Conservation (phyloP, 2,797 vertebrate genomes). For the Ctenochaetus hawaiiensis region DNA sequence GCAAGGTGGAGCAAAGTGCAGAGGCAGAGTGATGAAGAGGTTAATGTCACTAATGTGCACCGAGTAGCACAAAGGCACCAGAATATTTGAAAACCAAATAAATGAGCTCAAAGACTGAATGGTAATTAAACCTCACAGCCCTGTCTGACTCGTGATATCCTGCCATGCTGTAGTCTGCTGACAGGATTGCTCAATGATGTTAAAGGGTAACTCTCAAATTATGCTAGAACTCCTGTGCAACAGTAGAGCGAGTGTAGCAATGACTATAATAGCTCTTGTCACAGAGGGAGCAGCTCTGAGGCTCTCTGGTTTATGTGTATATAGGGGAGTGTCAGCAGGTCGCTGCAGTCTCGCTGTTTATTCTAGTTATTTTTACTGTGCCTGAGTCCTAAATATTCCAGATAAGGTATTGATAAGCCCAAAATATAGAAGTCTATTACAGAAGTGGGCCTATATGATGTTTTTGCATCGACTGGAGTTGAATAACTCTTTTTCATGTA, state of each 20-base stretch:
- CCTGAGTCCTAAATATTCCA: not conserved
- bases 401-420: not conserved
- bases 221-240: not conserved
- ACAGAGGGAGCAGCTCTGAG: not conserved
- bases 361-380: not conserved
- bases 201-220: constrained; percentile 4
- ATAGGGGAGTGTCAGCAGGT: not conserved
- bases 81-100: not conserved
- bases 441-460: no score
- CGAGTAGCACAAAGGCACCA: not conserved
- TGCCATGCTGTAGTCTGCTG: constrained; percentile 1
- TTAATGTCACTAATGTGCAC: not conserved
- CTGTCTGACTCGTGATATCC: constrained; percentile 4
- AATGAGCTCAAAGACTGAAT: not conserved
- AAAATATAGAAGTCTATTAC: not conserved
- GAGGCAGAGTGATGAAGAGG: not conserved
- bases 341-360: not conserved
- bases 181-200: constrained; percentile 9
- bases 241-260: not conserved
- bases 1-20: no score
- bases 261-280: not conserved
- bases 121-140: not conserved
- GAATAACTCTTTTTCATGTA: not conserved
- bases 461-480: not conserved
- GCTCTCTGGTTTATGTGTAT: not conserved